These are phyloP conservation scores for Sweltsa coloradensis DNA, from an alignment of 1,140 invertebrate species.

Conservation along the genomic window DNA sequence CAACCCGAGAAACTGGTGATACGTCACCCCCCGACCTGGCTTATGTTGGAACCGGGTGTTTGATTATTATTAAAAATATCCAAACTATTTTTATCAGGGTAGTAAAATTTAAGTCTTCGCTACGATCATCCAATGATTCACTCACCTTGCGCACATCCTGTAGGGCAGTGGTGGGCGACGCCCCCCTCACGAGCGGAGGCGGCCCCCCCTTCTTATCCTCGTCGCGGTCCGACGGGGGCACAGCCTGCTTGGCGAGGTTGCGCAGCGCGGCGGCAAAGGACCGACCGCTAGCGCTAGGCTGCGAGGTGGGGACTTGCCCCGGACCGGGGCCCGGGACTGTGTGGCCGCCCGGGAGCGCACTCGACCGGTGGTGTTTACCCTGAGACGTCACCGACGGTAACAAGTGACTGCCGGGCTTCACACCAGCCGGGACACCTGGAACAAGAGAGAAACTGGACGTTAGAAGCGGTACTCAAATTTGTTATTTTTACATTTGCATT, in stretches of 20 bases:
- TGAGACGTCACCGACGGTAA: constrained; percentile 21
- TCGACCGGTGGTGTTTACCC: constrained; percentile 31
- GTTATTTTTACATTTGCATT: too few relatives aligned
- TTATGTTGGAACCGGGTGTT: too few relatives aligned
- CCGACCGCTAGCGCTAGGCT: constrained; percentile 10
- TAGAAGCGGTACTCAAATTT: too few relatives aligned
- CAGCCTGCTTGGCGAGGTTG: constrained; percentile 68
- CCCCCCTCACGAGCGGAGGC: constrained; percentile 27
- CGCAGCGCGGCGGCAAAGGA: constrained; percentile 67
- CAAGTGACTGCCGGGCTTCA: constrained; percentile 27
- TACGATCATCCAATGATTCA: too few relatives aligned
- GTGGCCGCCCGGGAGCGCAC: constrained; percentile 33
- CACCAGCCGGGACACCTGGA: constrained; percentile 30
- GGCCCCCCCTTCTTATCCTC: constrained; percentile 8
- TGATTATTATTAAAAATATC: too few relatives aligned
- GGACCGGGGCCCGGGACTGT: constrained; percentile 35
- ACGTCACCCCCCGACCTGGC: too few relatives aligned
- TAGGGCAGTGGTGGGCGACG: constrained; percentile 18
- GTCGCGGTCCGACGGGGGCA: constrained; percentile 25
- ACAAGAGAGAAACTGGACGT: constrained; percentile 9
- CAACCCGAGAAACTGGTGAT: too few relatives aligned
- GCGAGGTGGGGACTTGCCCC: constrained; percentile 19
- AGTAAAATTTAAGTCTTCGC: too few relatives aligned
- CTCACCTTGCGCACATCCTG: constrained; percentile 25
- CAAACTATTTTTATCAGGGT: neutral